Percentiles rank a stretch among this genome's conserved stretches.
These are phyloP conservation scores for Arctocebus calabarensis DNA, from an alignment of 2,797 vertebrate genomes.

Conservation along the genomic window DNA sequence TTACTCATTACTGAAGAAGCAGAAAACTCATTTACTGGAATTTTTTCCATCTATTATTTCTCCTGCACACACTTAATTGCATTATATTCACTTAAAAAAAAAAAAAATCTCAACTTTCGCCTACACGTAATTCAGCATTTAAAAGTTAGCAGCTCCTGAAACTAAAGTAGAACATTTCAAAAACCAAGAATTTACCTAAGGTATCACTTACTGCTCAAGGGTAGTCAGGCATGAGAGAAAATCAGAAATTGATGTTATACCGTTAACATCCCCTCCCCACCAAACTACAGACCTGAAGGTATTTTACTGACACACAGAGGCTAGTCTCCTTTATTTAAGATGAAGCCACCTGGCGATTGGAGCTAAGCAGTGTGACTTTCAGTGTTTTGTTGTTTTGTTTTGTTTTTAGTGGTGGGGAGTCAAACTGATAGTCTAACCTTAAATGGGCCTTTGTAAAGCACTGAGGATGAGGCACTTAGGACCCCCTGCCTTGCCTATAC, in stretches of 20 bases:
- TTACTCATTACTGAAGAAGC: not conserved
- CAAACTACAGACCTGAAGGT: not conserved
- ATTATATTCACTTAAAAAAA: constrained; percentile 65
- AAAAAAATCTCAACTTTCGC: constrained; percentile 23
- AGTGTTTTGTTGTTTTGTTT: not conserved
- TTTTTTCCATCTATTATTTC: constrained; percentile 64
- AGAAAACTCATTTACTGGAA: constrained; percentile 53
- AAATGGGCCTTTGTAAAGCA: constrained; percentile 16
- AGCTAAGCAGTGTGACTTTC: constrained; percentile 13
- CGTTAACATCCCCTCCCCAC: not conserved
- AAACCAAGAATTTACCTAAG: constrained; percentile 58
- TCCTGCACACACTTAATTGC: constrained; percentile 57
- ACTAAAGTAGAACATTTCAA: constrained; percentile 69
- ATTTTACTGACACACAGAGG: not conserved
- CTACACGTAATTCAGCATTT: constrained; percentile 65
- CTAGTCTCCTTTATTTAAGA: not conserved
- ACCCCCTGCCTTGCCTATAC: constrained; percentile 13
- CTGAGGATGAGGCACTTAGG: not conserved
- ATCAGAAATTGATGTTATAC: not conserved
- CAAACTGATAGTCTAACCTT: constrained; percentile 21
- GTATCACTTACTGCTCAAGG: not conserved
- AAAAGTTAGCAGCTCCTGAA: constrained; percentile 70
- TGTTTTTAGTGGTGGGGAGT: not conserved
- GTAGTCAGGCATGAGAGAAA: not conserved
- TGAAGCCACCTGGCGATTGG: not conserved